Percentiles rank a stretch among this genome's conserved stretches.
These are phyloP conservation scores for Psephotus haematonotus DNA, from an alignment of 2,113 vertebrate species.

Conservation along the genomic window DNA sequence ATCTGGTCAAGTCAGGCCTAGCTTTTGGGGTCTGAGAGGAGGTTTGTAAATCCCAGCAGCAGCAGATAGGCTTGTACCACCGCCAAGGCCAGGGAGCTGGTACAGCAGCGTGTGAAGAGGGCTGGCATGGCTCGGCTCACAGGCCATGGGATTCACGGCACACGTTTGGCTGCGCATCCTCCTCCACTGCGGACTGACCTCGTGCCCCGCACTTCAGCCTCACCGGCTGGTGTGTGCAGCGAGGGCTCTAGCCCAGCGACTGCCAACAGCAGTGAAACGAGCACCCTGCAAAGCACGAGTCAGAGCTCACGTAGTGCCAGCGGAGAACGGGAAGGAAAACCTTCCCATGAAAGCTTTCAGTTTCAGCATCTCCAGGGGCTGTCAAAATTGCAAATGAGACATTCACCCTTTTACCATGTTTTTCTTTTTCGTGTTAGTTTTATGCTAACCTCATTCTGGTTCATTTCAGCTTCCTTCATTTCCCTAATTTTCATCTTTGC, in stretches of 20 bases:
- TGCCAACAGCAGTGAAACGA: background rate
- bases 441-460: background rate
- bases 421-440: background rate
- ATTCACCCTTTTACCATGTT: background rate
- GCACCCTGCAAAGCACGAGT: background rate
- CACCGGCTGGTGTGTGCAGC: rapidly evolving
- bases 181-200: background rate
- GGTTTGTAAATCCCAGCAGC: background rate
- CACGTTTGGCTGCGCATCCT: rapidly evolving
- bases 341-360: background rate
- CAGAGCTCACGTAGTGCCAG: background rate
- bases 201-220: rapidly evolving
- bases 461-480: slow-evolving; percentile 16
- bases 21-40: background rate
- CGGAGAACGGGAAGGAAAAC: background rate
- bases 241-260: background rate
- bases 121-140: rapidly evolving
- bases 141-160: rapidly evolving
- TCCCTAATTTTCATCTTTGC: background rate
- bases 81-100: background rate
- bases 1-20: background rate
- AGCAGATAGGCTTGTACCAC: background rate
- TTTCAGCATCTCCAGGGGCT: background rate
- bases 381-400: background rate
- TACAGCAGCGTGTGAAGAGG: rapidly evolving